Evolutionary conservation across 2,113 vertebrate genomes (phyloP).

Genomic region (Guaruba guarouba): DNA sequence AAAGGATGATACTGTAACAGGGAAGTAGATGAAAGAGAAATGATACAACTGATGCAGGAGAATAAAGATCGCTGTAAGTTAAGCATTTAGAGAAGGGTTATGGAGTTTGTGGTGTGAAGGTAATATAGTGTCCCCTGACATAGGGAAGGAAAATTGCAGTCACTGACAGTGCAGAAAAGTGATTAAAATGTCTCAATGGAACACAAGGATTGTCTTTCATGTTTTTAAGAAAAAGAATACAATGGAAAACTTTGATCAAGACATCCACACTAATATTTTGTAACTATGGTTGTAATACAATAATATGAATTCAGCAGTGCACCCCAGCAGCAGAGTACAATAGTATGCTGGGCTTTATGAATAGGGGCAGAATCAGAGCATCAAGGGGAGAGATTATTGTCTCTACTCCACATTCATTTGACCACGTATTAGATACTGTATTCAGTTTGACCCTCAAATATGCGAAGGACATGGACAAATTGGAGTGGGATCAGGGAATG

Average conservation of each 20-base stretch:
- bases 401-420: neutral
- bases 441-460: neutral
- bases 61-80: neutral
- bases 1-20: neutral
- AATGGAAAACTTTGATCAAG: neutral
- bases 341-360: neutral
- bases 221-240: neutral
- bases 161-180: neutral
- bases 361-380: fast-evolving
- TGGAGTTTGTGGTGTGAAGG: neutral
- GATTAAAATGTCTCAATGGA: neutral
- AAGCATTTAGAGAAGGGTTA: neutral
- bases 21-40: neutral
- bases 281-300: neutral
- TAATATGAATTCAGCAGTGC: neutral
- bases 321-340: neutral
- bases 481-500: neutral
- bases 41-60: neutral
- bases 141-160: neutral
- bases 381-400: neutral
- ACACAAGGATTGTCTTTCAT: neutral
- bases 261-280: neutral
- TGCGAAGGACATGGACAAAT: neutral
- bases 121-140: neutral
- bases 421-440: neutral